phyloP scores from a whole-genome alignment of 2,888 invertebrate genomes.

The Chironomus riparius region DNA sequence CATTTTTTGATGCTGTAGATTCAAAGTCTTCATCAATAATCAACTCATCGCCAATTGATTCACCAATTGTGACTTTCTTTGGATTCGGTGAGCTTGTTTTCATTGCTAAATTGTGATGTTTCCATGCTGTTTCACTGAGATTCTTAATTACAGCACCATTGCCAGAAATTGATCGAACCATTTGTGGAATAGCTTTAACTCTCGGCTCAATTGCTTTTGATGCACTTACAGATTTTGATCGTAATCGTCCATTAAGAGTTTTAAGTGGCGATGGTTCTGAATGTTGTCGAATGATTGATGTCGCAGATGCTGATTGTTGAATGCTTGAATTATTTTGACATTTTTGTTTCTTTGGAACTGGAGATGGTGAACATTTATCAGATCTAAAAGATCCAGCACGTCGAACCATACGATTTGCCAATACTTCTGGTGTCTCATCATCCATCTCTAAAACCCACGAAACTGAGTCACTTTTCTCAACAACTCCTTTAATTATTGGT shows the following conservation, averaged over 20 bases:
- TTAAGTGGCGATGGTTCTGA: conserved; percentile 40
- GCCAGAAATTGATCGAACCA: conserved; percentile 32
- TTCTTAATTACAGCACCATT: background rate
- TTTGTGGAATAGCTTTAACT: conserved; percentile 27
- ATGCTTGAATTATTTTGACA: conserved; percentile 36
- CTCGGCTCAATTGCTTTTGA: conserved; percentile 32
- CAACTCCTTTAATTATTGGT: conserved; percentile 71
- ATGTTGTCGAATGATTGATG: conserved; percentile 36
- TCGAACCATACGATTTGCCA: conserved; percentile 60
- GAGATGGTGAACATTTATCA: conserved; percentile 36
- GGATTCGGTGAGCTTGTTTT: conserved; percentile 32
- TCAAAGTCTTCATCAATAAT: conserved; percentile 9
- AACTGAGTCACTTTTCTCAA: conserved; percentile 77
- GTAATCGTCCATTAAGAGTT: conserved; percentile 34
- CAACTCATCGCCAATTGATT: background rate
- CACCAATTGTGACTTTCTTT: conserved; percentile 29
- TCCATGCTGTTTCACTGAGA: conserved; percentile 9
- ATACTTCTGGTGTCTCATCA: conserved; percentile 60
- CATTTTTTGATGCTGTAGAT: background rate
- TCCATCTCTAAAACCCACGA: conserved; percentile 78
- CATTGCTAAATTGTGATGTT: conserved; percentile 25
- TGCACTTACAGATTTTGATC: conserved; percentile 43
- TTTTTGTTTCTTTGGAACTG: conserved; percentile 36
- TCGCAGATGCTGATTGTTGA: conserved; percentile 46
- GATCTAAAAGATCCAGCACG: conserved; percentile 56